Evolutionary conservation across 1,140 invertebrate genomes (phyloP), one percentile per base, ranked within the genome.

Genomic region (Bombus sylvicola): DNA sequence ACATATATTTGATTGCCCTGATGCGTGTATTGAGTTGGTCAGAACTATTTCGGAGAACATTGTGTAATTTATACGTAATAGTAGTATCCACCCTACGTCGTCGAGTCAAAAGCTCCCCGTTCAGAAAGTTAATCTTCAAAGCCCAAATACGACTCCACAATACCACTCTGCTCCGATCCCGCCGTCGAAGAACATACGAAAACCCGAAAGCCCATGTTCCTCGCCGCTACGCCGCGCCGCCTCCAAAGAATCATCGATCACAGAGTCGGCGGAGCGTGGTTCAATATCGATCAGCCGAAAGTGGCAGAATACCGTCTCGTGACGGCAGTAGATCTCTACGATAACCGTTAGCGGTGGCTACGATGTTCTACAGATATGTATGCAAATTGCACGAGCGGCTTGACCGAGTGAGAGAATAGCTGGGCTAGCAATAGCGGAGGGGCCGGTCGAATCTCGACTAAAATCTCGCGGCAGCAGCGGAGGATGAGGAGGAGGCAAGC

Each of bases 401-500:
- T 41, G 64, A 41, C 43, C 43, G 82, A 79, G 69, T 73, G 71
- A 75, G 72, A 43, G 53, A 74, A 34, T 13, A 3, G 43, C 15
- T 1, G 43, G n/a, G 22, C 37, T 37, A 71, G 69, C 9, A 25
- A 12, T 25, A 37, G 37, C 39, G 39, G 12, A 53, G 18, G 62
- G 25, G 22, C 1, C 5, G 75, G 25, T 64, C 37, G 47, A 59
- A 71, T 47, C 43, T 22, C 28, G 68, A n/a, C 39, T 73, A 68
- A 80, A 81, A 85, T 81, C 83, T 74, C 41, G 39, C 25, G 39
- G 75, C 39, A 25, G 9, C 9, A 34, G 31, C 34, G 53, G 18
- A 18, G 64, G 83, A 53, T 34, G 57, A 18, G 39, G 18, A n/a
- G 57, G 66, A 71, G 77, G 37, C 57, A 62, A 75, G 84, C 84